Base-by-base conservation (phyloP, 1,140 invertebrate species). In the Drosophila triauraria region DNA sequence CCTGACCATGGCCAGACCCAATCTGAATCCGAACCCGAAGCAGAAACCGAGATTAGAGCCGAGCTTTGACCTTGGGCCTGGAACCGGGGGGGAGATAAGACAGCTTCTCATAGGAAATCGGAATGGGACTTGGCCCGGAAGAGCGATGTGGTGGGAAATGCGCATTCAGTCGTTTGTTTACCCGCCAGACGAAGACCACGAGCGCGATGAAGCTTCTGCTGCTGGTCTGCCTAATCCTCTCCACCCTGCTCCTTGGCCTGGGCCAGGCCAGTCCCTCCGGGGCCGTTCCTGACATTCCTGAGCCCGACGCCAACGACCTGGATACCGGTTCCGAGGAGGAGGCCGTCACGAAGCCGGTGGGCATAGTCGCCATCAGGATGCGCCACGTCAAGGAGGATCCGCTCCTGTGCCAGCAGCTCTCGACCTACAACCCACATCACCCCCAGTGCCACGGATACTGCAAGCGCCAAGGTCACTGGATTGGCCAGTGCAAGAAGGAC, bases 401-500 rank as follows among this genome's bases (percentile, higher is more conserved):
- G 2, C 75, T 58, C 1, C 62, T 91, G 17, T 92, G 91, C 67
- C 51, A 59, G 56, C 74, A 74, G 51, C 59, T 56, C 0, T 92
- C 88, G 0, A 78, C 68, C 10, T 78, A 82, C 38, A 80, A 85
- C 65, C 91, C 91, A 0, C 91, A 92, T 25, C 86, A 78, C 46
- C 91, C 91, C 30, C 83, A 75, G 42, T 92, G 91, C 46, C 76
- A 91, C 40, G 54, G 69, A n/a, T 92, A 92, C 69, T 92, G 91
- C 75, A 80, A 82, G 56, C 63, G 72, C 1, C 75, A 92, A 38
- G 80, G 91, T 15, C 91, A 92, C 40, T 92, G 91, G 91, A 82
- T 92, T 44, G 91, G 91, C 2, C 86, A 91, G 67, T 92, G 91
- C 58, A 80, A 90, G 54, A 69, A 70, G 51, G 77, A 91, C 8